Percentiles rank a stretch among this genome's conserved stretches.
phyloP scores from a whole-genome alignment of 2,797 vertebrate species.

The Premnoplex brunnescens region DNA sequence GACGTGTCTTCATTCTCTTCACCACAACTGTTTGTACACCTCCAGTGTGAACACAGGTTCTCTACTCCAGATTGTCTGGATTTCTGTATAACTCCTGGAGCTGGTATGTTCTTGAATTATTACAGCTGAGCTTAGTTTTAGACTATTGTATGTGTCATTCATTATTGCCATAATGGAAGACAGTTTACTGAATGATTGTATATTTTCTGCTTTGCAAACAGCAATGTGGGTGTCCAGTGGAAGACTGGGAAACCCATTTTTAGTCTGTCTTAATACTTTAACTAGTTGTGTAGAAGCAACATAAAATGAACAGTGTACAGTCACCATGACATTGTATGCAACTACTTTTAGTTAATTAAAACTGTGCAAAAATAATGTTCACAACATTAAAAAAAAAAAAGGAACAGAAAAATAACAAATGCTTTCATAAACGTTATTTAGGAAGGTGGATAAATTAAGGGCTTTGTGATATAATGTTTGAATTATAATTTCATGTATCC shows the following conservation, averaged over 20 bases:
- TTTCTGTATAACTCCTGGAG: neutral
- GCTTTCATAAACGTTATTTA: neutral
- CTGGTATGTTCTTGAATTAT: slow-evolving; percentile 55
- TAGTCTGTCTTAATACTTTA: neutral
- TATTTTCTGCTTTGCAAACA: neutral
- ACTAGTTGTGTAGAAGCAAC: neutral
- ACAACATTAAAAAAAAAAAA: neutral
- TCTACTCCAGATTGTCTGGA: slow-evolving; percentile 4
- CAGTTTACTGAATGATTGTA: neutral
- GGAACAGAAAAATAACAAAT: neutral
- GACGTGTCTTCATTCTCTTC: neutral
- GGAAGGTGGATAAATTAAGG: neutral
- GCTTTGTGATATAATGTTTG: neutral
- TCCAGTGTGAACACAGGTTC: neutral
- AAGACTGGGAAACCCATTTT: neutral
- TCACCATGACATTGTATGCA: neutral
- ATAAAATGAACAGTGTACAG: neutral
- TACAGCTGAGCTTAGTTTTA: neutral
- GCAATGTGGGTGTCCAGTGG: neutral
- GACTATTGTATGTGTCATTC: neutral
- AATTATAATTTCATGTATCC: neutral
- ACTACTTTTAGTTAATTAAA: neutral
- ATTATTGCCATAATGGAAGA: neutral
- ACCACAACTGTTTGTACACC: neutral
- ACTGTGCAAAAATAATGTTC: neutral